Percentiles rank a stretch among this genome's conserved stretches.
phyloP scores from a whole-genome alignment of 2,888 invertebrate species.

The Dicranocentrus wangi region DNA sequence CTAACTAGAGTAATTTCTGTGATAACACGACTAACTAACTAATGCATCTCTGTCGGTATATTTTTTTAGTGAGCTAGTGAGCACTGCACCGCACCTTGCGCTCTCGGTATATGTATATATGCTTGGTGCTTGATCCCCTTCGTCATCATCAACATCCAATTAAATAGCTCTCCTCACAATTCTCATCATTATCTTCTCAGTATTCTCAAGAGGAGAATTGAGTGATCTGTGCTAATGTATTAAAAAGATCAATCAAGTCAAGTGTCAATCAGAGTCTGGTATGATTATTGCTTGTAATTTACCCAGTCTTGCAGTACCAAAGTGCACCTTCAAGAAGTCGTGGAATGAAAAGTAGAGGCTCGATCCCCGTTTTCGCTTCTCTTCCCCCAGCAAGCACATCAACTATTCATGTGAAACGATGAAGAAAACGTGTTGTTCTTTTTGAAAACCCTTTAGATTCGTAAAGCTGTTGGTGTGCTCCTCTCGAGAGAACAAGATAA shows the following conservation, averaged over 20 bases:
- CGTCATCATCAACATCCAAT: slow-evolving; percentile 21
- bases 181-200: slow-evolving; percentile 10
- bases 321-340: not conserved
- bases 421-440: slow-evolving; percentile 19
- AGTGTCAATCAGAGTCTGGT: slow-evolving; percentile 25
- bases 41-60: no score
- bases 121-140: not conserved
- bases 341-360: not conserved
- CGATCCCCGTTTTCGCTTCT: no score
- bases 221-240: not conserved
- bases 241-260: slow-evolving; percentile 26
- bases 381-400: no score
- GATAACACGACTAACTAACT: no score
- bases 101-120: not conserved
- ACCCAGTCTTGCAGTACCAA: slow-evolving; percentile 8
- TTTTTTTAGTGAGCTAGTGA: no score
- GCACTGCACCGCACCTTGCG: no score
- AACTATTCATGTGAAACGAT: not conserved
- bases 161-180: slow-evolving; percentile 4
- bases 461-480: not conserved
- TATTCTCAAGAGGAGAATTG: not conserved
- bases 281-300: slow-evolving; percentile 15
- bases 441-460: slow-evolving; percentile 15
- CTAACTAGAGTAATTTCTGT: no score
- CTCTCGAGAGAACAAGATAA: slow-evolving; percentile 16